phyloP scores from a whole-genome alignment of 2,113 vertebrate species.

The Prunella fulvescens region DNA sequence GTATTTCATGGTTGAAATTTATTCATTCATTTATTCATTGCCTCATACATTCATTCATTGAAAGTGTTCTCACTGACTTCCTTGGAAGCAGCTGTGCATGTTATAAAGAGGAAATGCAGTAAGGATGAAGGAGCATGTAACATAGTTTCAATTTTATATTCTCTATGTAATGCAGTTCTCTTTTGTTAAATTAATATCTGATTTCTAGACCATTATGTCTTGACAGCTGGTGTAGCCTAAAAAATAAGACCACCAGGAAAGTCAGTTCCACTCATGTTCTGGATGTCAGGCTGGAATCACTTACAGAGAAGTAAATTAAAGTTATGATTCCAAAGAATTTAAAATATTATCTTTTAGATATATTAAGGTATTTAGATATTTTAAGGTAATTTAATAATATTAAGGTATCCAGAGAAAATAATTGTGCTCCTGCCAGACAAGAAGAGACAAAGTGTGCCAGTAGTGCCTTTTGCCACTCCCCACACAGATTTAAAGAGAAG shows the following conservation, averaged over 20 bases:
- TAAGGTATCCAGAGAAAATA: background rate
- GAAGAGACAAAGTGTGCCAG: background rate
- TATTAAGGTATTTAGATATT: background rate
- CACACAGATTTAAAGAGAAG: background rate
- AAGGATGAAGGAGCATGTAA: background rate
- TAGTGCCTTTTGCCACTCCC: background rate
- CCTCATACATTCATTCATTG: background rate
- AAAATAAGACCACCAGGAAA: background rate
- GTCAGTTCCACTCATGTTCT: background rate
- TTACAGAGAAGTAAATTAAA: background rate
- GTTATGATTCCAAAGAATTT: background rate
- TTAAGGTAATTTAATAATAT: background rate
- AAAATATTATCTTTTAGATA: background rate
- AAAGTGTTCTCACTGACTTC: background rate
- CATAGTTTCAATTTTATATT: background rate
- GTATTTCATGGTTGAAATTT: background rate
- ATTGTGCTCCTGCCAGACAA: background rate
- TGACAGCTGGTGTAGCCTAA: background rate
- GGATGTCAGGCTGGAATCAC: background rate
- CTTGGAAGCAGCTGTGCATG: background rate
- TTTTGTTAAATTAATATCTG: background rate
- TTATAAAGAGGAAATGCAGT: background rate
- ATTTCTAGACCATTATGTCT: background rate
- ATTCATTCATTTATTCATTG: background rate
- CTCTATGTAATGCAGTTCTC: background rate